Percentiles rank a stretch among this genome's conserved stretches.
These are phyloP conservation scores for Drosophila orena DNA, from an alignment of 1,140 invertebrate genomes.

Conservation along the genomic window DNA sequence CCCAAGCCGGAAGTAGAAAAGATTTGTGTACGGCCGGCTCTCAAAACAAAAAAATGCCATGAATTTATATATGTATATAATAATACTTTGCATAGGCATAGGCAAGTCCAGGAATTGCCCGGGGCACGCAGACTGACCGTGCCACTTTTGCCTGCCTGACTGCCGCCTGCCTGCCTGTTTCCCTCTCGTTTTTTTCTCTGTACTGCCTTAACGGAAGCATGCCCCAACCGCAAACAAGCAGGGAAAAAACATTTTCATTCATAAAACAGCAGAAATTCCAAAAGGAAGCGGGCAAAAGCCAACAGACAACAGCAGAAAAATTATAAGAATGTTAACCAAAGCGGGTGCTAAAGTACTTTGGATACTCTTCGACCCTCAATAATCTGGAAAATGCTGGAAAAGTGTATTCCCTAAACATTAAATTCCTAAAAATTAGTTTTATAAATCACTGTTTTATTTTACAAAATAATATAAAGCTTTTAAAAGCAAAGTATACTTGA, in stretches of 20 bases:
- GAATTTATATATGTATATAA: slow-evolving; percentile 16
- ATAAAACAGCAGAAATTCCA: slow-evolving; percentile 81
- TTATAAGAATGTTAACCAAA: slow-evolving; percentile 35
- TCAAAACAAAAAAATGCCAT: slow-evolving; percentile 18
- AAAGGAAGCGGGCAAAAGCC: slow-evolving; percentile 75
- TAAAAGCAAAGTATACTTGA: neutral
- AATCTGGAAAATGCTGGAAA: too few relatives aligned
- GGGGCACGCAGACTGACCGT: slow-evolving; percentile 53
- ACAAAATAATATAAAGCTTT: too few relatives aligned
- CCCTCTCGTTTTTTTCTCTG: slow-evolving; percentile 4
- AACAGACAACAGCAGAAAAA: slow-evolving; percentile 49
- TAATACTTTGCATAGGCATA: slow-evolving; percentile 76
- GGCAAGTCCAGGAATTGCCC: slow-evolving; percentile 32
- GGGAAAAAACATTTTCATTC: slow-evolving; percentile 71
- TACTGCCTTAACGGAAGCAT: slow-evolving; percentile 77
- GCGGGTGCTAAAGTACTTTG: neutral
- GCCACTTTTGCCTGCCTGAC: slow-evolving; percentile 71
- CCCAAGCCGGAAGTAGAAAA: slow-evolving; percentile 58
- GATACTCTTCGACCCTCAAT: neutral
- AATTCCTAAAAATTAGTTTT: too few relatives aligned
- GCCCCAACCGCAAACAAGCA: slow-evolving; percentile 63
- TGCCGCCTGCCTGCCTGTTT: slow-evolving; percentile 52
- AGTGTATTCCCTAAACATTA: too few relatives aligned
- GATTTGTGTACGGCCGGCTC: slow-evolving; percentile 44
- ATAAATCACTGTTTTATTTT: too few relatives aligned